Base-by-base conservation (phyloP, 2,888 invertebrate species). In the Sisyra terminalis region DNA sequence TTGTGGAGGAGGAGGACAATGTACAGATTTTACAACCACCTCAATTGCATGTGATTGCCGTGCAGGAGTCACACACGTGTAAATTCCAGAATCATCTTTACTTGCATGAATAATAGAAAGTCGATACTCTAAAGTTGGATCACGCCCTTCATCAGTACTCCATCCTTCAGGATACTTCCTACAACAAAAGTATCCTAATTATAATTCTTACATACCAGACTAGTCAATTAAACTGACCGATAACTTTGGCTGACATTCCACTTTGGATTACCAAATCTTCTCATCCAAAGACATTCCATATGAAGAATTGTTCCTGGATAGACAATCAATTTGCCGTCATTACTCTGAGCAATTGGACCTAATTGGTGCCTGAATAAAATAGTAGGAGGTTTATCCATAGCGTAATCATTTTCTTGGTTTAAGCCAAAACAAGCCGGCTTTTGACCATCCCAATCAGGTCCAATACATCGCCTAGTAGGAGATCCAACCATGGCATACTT, bases 261-360 rank as follows among this genome's bases (percentile, higher is more conserved):
- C 57, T 81, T 83, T 0, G 88, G 88, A 52, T 81, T 78, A 1
- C 88, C 88, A 56, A 86, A 86, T 44, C 85, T 69, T 46, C 86
- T 65, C 65, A 86, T 83, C 86, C 87, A 88, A 8, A 88, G 67
- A 51, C 88, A 88, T 58, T 88, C 88, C 81, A 88, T 84, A 55
- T 88, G 87, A 29, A 88, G 65, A 11, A 81, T 78, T 0, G 86
- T 82, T 1, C 87, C 87, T 1, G 88, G 87, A 60, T 85, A 87
- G 0, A 88, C 84, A 45, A 88, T 76, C 39, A 88, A 66, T 50
- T 81, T 81, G 2, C 88, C 88, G 52, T 87, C 85, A 50, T 84
- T 86, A 37, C 82, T 84, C 61, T 88, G 87, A 1, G 86, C 85
- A 43, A 88, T 87, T 0, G 87, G 86, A 0, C 87, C 88, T 32